Percentiles rank a stretch among this genome's conserved stretches.
phyloP scores from a whole-genome alignment of 2,888 invertebrate species.

The Athetis lepigone region DNA sequence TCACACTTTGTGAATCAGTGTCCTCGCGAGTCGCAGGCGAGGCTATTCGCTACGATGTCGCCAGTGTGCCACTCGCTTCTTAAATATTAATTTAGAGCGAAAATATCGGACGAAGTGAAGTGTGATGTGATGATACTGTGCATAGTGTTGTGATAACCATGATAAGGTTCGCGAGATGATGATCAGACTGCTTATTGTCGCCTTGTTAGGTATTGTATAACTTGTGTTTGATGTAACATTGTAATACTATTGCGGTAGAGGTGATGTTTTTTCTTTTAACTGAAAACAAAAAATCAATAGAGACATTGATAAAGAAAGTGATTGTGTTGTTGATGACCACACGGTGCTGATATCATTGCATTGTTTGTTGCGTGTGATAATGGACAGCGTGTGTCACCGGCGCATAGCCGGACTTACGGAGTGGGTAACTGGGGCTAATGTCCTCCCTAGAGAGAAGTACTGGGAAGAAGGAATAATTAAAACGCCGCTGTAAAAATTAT shows the following conservation, averaged over 20 bases:
- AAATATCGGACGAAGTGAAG: conserved; percentile 8
- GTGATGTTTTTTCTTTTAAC: conserved; percentile 11
- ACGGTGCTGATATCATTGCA: conserved; percentile 50
- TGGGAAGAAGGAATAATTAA: not conserved
- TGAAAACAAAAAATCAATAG: not conserved
- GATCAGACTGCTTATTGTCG: conserved; percentile 42
- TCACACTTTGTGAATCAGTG: conserved; percentile 78
- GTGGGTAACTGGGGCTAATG: too few species aligned
- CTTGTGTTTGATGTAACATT: not conserved
- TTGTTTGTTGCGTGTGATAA: conserved; percentile 36
- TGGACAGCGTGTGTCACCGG: conserved; percentile 35
- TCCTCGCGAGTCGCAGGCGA: conserved; percentile 48
- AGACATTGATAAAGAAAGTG: conserved; percentile 4
- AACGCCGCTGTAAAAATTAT: too few species aligned
- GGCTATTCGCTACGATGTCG: conserved; percentile 23
- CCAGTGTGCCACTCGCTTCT: not conserved
- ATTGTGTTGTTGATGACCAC: conserved; percentile 18
- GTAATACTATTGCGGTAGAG: not conserved
- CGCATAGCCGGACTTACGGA: too few species aligned
- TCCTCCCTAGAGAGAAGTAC: not conserved
- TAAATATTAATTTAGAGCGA: conserved; percentile 9
- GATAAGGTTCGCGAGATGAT: conserved; percentile 27
- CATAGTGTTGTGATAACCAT: conserved; percentile 30
- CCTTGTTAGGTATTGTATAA: conserved; percentile 57
- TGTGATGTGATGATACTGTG: conserved; percentile 22